Percentiles rank a stretch among this genome's conserved stretches.
phyloP scores from a whole-genome alignment of 1,140 invertebrate genomes.

The Calycopis cecrops region DNA sequence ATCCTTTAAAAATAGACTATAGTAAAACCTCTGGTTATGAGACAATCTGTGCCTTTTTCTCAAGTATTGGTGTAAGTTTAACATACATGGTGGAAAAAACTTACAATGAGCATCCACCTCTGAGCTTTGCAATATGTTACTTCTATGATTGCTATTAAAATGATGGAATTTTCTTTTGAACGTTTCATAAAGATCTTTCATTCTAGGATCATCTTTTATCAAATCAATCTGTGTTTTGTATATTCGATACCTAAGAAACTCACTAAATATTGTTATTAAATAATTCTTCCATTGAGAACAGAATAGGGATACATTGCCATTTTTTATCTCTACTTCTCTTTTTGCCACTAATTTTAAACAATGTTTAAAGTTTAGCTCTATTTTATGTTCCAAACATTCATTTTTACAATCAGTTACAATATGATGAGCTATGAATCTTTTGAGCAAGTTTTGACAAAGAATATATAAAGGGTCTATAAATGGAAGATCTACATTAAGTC shows the following conservation, averaged over 20 bases:
- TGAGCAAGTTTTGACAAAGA: slow-evolving; percentile 45
- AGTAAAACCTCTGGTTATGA: slow-evolving; percentile 83
- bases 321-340: slow-evolving; percentile 68
- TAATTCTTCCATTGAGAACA: slow-evolving; percentile 77
- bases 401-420: slow-evolving; percentile 36
- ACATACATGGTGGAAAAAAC: slow-evolving; percentile 86
- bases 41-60: slow-evolving; percentile 81
- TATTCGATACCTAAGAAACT: slow-evolving; percentile 63
- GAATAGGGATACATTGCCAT: slow-evolving; percentile 69
- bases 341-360: slow-evolving; percentile 71
- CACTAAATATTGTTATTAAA: slow-evolving; percentile 69
- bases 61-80: slow-evolving; percentile 79
- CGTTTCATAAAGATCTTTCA: slow-evolving; percentile 58
- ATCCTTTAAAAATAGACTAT: slow-evolving; percentile 83
- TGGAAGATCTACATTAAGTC: slow-evolving; percentile 29
- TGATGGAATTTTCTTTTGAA: slow-evolving; percentile 35
- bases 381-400: slow-evolving; percentile 38
- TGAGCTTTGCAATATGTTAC: slow-evolving; percentile 43
- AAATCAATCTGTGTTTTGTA: slow-evolving; percentile 38
- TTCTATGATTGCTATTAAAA: slow-evolving; percentile 26
- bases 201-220: slow-evolving; percentile 61
- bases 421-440: slow-evolving; percentile 54
- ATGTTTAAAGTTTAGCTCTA: slow-evolving; percentile 71
- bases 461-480: slow-evolving; percentile 36
- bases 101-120: slow-evolving; percentile 74